Evolutionary conservation across 2,797 vertebrate species (phyloP).

Genomic region (Tarsius wallacei): DNA sequence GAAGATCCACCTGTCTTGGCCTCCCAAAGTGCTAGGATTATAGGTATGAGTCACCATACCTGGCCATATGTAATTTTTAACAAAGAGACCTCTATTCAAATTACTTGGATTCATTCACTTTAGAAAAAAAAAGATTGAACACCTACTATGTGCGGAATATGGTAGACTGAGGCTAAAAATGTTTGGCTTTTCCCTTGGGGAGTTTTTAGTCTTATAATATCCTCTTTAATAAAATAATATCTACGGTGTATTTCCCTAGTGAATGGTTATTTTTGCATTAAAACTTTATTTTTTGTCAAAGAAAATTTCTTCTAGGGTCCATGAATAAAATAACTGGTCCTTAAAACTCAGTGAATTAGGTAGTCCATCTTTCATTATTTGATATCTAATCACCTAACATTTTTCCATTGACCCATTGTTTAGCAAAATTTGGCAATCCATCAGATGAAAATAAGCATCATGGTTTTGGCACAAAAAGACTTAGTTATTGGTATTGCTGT

Average conservation of each 20-base stretch:
- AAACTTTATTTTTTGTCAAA: slow-evolving; percentile 18
- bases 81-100: background rate
- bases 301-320: background rate
- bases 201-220: background rate
- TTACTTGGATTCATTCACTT: background rate
- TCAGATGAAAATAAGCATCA: background rate
- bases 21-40: too few relatives aligned
- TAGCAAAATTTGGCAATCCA: background rate
- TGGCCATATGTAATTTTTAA: background rate
- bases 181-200: background rate
- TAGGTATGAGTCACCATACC: too few relatives aligned
- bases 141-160: background rate
- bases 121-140: background rate
- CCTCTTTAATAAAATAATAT: background rate
- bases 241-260: background rate
- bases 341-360: background rate
- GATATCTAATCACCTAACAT: background rate
- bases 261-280: background rate
- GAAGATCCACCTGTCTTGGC: too few relatives aligned
- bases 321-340: background rate
- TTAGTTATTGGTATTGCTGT: background rate
- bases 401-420: background rate
- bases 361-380: background rate
- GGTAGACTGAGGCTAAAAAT: background rate
- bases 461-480: background rate